phyloP scores from a whole-genome alignment of 2,797 vertebrate species.

The Meriones psammophilus region DNA sequence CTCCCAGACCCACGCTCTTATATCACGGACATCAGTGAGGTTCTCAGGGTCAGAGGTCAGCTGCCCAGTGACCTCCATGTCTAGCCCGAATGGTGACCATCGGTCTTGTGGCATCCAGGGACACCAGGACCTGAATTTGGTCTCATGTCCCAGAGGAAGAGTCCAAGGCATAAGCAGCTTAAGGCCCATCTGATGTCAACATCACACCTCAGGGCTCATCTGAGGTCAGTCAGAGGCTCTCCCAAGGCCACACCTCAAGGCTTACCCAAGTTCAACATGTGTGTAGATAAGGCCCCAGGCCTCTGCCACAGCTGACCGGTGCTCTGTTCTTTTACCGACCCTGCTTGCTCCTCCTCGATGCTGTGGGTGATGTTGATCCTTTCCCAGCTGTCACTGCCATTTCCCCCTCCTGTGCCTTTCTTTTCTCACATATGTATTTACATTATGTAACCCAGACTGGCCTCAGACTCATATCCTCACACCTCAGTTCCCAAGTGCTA shows the following conservation, averaged over 20 bases:
- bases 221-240: neutral
- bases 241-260: neutral
- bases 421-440: neutral
- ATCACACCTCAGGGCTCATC: neutral
- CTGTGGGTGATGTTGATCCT: neutral
- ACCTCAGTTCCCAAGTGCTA: neutral
- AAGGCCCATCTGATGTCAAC: neutral
- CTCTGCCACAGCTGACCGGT: too few relatives aligned
- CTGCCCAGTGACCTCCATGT: neutral
- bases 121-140: neutral
- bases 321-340: neutral
- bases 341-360: neutral
- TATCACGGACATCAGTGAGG: neutral
- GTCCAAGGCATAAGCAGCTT: neutral
- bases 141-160: neutral
- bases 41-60: neutral
- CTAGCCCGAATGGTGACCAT: neutral
- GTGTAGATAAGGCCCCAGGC: neutral
- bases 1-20: too few relatives aligned
- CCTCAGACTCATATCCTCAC: neutral
- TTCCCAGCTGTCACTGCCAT: neutral
- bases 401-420: neutral
- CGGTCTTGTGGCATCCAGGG: neutral
- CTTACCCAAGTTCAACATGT: neutral
- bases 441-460: neutral